phyloP scores from a whole-genome alignment of 2,797 vertebrate genomes.

The Ficedula albicollis region DNA sequence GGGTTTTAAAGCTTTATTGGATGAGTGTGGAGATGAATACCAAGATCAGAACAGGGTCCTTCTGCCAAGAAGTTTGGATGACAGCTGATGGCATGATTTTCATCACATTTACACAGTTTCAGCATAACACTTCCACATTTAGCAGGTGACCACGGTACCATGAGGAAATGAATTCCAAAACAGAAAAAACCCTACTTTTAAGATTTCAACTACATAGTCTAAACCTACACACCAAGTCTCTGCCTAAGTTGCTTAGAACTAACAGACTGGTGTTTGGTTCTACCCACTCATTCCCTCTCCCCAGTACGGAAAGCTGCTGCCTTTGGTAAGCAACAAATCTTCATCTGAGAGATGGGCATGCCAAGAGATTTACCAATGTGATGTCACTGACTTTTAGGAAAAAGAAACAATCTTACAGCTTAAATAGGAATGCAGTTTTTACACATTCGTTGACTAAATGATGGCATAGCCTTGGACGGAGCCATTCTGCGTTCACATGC shows the following conservation, averaged over 20 bases:
- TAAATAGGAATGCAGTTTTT: neutral
- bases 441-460: rapidly evolving
- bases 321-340: neutral
- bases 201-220: neutral
- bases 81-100: neutral
- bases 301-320: neutral
- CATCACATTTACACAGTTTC: neutral
- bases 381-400: neutral
- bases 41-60: neutral
- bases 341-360: too few species aligned
- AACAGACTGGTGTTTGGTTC: too few species aligned
- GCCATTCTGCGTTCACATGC: neutral
- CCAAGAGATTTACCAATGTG: neutral
- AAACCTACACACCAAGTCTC: rapidly evolving
- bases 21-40: rapidly evolving
- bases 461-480: rapidly evolving
- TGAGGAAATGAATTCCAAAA: neutral
- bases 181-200: neutral
- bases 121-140: neutral
- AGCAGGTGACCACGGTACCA: rapidly evolving
- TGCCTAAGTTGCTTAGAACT: neutral
- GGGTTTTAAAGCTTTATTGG: neutral
- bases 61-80: neutral
- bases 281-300: neutral
- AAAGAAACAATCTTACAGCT: neutral